A percentile compares a stretch with the other conserved stretches of the same genome.
These are phyloP conservation scores for Streblospio benedicti DNA, from an alignment of 1,140 invertebrate species.

Conservation along the genomic window DNA sequence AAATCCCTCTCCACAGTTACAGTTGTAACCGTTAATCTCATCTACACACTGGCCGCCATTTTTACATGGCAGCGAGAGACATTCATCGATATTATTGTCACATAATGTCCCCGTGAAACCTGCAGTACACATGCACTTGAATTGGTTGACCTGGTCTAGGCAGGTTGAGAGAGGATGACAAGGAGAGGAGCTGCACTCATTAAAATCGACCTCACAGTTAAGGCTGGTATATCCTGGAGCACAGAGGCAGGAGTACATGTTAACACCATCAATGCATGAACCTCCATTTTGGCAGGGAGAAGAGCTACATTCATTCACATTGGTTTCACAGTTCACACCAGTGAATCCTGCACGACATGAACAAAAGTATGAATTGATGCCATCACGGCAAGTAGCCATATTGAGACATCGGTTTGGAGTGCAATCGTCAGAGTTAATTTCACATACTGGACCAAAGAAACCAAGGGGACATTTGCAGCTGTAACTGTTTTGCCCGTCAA, in stretches of 20 bases:
- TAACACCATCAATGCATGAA: constrained; percentile 57
- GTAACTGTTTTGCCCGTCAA: neutral
- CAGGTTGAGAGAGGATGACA: constrained; percentile 83
- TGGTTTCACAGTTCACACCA: constrained; percentile 38
- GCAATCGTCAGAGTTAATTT: constrained; percentile 72
- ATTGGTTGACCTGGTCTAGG: constrained; percentile 77
- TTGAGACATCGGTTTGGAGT: constrained; percentile 20
- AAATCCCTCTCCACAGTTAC: constrained; percentile 78
- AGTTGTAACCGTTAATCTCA: constrained; percentile 53
- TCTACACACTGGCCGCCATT: neutral
- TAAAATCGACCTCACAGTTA: constrained; percentile 6
- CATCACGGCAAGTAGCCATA: constrained; percentile 66
- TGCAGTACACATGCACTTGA: constrained; percentile 70
- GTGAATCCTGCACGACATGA: constrained; percentile 9
- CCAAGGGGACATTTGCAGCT: constrained; percentile 10
- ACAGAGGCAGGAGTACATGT: constrained; percentile 66
- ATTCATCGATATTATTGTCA: constrained; percentile 77
- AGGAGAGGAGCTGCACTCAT: constrained; percentile 17
- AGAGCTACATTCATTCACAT: constrained; percentile 59
- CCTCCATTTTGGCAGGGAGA: constrained; percentile 25
- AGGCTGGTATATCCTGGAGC: constrained; percentile 21
- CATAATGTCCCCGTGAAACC: constrained; percentile 71
- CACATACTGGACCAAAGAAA: constrained; percentile 65
- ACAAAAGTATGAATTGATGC: constrained; percentile 23
- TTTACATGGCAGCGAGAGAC: constrained; percentile 33